A percentile compares a stretch with the other conserved stretches of the same genome.
These are phyloP conservation scores for Melanchra persicariae DNA, from an alignment of 2,888 invertebrate genomes.

Conservation along the genomic window DNA sequence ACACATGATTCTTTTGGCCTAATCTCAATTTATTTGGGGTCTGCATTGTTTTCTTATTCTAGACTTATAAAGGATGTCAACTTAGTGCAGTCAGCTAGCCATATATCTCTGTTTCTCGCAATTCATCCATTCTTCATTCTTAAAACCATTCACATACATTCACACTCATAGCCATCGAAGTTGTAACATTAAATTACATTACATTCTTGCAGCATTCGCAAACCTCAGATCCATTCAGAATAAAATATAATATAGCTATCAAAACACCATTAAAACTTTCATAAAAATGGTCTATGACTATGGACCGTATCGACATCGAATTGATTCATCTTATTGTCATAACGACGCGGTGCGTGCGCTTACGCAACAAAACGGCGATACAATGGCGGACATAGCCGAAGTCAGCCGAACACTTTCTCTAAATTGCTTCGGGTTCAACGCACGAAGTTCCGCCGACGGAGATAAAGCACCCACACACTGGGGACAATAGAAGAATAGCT, in stretches of 20 bases:
- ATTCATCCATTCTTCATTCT: neutral
- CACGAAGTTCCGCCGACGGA: conserved; percentile 50
- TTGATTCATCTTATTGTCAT: conserved; percentile 55
- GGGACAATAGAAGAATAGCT: conserved; percentile 30
- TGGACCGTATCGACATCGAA: conserved; percentile 37
- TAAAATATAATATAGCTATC: conserved; percentile 11
- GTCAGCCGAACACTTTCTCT: conserved; percentile 66
- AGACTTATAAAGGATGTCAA: too few species aligned
- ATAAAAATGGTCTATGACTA: conserved; percentile 7
- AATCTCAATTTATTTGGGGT: too few species aligned
- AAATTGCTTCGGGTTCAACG: conserved; percentile 67
- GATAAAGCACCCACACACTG: conserved; percentile 52
- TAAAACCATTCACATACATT: neutral
- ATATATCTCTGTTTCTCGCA: too few species aligned
- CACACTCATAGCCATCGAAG: neutral
- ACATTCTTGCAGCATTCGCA: neutral
- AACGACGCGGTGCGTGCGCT: conserved; percentile 41
- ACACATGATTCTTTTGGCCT: too few species aligned
- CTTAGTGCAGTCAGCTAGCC: too few species aligned
- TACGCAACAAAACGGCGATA: conserved; percentile 65
- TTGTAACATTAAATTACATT: neutral
- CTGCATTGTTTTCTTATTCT: too few species aligned
- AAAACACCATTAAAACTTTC: conserved; percentile 25
- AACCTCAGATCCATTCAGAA: neutral
- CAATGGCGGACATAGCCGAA: conserved; percentile 61